Base-by-base conservation (phyloP, 2,113 vertebrate species). In the Muntiacus muntjak region DNA sequence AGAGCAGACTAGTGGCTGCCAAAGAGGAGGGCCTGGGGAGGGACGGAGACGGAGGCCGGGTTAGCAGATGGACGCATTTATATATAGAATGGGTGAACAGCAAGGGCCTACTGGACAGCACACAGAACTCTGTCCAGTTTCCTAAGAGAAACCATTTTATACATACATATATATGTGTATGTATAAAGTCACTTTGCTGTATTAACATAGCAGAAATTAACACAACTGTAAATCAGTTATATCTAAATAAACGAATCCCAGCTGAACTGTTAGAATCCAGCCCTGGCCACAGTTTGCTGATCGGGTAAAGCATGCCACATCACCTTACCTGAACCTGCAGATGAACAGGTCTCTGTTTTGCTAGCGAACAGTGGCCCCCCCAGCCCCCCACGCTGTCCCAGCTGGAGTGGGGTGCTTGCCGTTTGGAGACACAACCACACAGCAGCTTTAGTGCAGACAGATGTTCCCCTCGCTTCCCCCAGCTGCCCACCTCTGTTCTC, bases 31-130 rank as follows among this genome's bases (percentile, higher is more conserved):
- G 43, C 13, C 25, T 47, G 47, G 78, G 28, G 9, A 50, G 28
- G 9, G 30, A 21, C 0, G 5, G 47, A 21, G 17, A 3, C 17
- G 47, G 78, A 33, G 47, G 9, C 47, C 10, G 1, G 9, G 47
- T 52, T 21, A n/a, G 17, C 78, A 81, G 78, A 52, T 52, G 28
- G 30, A 52, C 33, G 47, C 2, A 2, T 12, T 12, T 50, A 52
- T 21, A 52, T 4, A 81, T 10, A 52, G 30, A 81, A n/a, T 33
- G 17, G 78, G 19, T 21, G 47, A 52, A 33, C 47, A 79, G 43
- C 76, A 81, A 81, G 78, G 47, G 30, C 30, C 78, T 52, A 21
- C 30, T 52, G 78, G 30, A 3, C 30, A 21, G 78, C 47, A n/a
- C 28, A 81, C 28, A 33, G 78, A 52, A 52, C 78, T 81, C 19